Conservation (phyloP, 2,113 vertebrate genomes). For the Rhynchopsitta pachyrhyncha region DNA sequence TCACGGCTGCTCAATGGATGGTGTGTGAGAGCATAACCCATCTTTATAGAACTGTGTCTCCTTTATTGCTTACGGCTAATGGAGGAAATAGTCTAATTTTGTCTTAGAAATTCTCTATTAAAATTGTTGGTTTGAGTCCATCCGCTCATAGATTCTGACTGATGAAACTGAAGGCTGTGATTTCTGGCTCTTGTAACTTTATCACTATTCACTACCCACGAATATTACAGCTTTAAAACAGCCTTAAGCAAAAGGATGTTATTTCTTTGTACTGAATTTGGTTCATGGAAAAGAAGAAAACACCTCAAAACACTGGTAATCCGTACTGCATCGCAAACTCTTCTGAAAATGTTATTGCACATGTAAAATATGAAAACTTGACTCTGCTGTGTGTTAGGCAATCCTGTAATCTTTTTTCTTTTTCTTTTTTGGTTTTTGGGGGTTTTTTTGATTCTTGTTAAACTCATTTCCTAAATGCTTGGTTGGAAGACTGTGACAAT, state of each 20-base stretch:
- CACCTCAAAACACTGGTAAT: constrained; percentile 78
- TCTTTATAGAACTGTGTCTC: constrained; percentile 63
- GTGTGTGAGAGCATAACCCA: constrained; percentile 46
- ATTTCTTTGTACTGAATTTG: constrained; percentile 69
- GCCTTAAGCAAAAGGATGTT: constrained; percentile 77
- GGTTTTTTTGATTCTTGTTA: constrained; percentile 79
- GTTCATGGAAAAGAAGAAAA: constrained; percentile 54
- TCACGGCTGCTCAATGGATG: constrained; percentile 31
- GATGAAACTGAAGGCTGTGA: constrained; percentile 49
- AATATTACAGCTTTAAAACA: constrained; percentile 76
- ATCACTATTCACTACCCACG: constrained; percentile 63
- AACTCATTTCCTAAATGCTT: constrained; percentile 92
- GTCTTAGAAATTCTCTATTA: constrained; percentile 51
- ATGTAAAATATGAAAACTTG: constrained; percentile 95
- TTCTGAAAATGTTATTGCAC: constrained; percentile 91
- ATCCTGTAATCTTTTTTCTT: constrained; percentile 90
- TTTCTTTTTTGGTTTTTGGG: background rate
- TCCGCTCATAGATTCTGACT: constrained; percentile 34
- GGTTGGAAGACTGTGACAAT: constrained; percentile 95
- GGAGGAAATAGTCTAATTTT: constrained; percentile 54
- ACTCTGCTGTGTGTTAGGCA: constrained; percentile 96
- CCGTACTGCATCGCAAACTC: constrained; percentile 80
- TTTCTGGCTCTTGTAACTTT: constrained; percentile 48
- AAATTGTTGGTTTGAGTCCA: constrained; percentile 56
- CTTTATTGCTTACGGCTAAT: constrained; percentile 72